These are phyloP conservation scores for Hemiprocne comata DNA, from an alignment of 2,113 vertebrate species.

Conservation along the genomic window DNA sequence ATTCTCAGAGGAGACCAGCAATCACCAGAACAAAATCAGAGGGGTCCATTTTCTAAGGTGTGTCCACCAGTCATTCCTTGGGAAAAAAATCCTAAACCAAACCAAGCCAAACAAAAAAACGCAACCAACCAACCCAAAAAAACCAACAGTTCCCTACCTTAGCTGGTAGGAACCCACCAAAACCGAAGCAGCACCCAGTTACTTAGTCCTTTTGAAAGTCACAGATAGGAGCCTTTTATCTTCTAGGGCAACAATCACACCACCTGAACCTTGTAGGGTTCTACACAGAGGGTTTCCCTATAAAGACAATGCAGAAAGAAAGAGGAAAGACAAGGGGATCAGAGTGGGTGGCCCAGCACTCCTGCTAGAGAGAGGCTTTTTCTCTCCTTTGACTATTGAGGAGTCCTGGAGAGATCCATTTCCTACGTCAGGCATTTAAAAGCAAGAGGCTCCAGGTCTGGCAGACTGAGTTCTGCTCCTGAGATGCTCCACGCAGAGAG, in stretches of 20 bases:
- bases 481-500: neutral
- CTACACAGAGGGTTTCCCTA: neutral
- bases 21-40: neutral
- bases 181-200: neutral
- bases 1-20: neutral
- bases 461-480: neutral
- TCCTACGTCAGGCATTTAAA: neutral
- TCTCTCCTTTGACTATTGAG: neutral
- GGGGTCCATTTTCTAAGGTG: neutral
- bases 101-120: neutral
- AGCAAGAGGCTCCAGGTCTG: accelerated
- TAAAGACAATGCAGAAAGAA: neutral
- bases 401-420: neutral
- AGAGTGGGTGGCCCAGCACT: neutral
- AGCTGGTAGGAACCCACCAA: neutral
- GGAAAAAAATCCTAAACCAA: neutral
- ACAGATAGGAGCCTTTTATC: neutral
- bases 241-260: neutral
- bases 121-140: neutral
- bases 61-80: neutral
- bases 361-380: neutral
- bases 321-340: neutral
- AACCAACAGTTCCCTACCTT: neutral
- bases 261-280: neutral
- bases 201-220: neutral